Evolutionary conservation across 2,113 vertebrate genomes (phyloP).

Genomic region (Oplegnathus fasciatus): DNA sequence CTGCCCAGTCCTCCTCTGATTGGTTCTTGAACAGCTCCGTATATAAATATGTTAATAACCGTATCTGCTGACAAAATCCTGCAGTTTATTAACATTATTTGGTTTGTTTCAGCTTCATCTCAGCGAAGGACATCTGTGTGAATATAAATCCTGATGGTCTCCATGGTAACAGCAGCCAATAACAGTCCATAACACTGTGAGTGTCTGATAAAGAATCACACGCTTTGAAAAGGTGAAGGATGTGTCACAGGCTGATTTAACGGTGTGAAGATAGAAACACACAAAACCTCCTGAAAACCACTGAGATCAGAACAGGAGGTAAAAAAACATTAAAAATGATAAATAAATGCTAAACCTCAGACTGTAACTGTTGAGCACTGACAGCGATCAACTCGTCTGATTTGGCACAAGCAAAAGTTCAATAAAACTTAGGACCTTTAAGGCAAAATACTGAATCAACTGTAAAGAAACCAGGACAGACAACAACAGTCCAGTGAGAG

Average conservation of each 20-base stretch:
- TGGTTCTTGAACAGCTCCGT: background rate
- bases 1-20: background rate
- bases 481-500: background rate
- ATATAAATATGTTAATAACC: background rate
- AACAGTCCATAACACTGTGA: constrained; percentile 18
- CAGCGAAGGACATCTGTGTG: background rate
- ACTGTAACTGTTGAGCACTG: background rate
- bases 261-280: background rate
- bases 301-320: constrained; percentile 15
- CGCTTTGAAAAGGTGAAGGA: background rate
- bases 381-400: background rate
- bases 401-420: constrained; percentile 23
- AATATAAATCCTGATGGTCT: constrained; percentile 1
- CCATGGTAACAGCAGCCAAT: constrained; percentile 48
- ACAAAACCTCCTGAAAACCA: background rate
- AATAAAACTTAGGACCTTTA: constrained; percentile 4
- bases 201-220: background rate
- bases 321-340: constrained; percentile 12
- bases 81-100: background rate
- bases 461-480: background rate
- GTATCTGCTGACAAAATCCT: background rate
- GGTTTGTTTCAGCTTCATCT: background rate
- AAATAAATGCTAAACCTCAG: constrained; percentile 4
- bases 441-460: background rate
- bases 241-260: background rate